A percentile compares a stretch with the other conserved stretches of the same genome.
phyloP scores from a whole-genome alignment of 1,140 invertebrate genomes.

The Myzus persicae region DNA sequence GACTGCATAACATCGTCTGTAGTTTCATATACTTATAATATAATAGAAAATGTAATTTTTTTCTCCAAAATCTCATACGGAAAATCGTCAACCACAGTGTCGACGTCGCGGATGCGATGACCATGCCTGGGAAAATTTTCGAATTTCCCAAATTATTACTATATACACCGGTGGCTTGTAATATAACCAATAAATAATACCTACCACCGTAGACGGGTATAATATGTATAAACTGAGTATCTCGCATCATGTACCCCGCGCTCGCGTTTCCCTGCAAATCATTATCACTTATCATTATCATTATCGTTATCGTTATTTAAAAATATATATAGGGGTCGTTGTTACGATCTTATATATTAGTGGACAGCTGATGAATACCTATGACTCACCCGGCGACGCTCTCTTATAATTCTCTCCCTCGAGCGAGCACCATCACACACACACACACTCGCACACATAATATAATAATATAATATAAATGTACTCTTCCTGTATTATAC shows the following conservation, averaged over 20 bases:
- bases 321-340: conserved; percentile 12
- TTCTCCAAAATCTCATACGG: not conserved
- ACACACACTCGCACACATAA: not conserved
- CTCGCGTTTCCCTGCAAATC: not conserved
- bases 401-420: conserved; percentile 33
- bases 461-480: conserved; percentile 12
- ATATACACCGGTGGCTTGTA: not conserved
- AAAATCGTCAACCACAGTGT: not conserved
- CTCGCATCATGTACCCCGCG: not conserved
- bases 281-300: conserved; percentile 17
- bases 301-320: not conserved
- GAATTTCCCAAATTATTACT: not conserved
- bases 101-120: too few relatives aligned
- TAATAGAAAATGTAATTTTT: not conserved
- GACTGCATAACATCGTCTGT: not conserved
- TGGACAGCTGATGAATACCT: conserved; percentile 52
- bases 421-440: not conserved
- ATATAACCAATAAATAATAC: not conserved
- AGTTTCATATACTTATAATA: not conserved
- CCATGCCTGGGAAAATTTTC: not conserved
- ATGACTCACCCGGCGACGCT: conserved; percentile 4
- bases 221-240: not conserved
- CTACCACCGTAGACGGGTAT: too few relatives aligned
- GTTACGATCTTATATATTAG: conserved; percentile 16
- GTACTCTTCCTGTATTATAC: not conserved